These are phyloP conservation scores for Calameuta filiformis DNA, from an alignment of 2,888 invertebrate genomes.

Conservation along the genomic window DNA sequence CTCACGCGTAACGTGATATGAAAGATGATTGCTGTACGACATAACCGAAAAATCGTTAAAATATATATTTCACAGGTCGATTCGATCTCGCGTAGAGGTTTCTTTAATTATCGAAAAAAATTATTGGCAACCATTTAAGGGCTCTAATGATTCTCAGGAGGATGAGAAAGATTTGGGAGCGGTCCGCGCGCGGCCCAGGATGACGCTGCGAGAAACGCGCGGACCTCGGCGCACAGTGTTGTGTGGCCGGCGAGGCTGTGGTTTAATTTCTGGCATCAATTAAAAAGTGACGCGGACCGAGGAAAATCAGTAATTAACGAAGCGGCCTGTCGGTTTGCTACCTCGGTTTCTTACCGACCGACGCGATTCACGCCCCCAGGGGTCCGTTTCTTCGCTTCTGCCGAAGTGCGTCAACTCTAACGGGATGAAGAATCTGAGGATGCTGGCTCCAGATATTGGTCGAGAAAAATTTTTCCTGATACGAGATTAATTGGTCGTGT, in stretches of 20 bases:
- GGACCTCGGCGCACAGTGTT: conserved; percentile 1
- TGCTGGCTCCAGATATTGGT: no score
- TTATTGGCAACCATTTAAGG: conserved; percentile 27
- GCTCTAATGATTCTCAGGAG: conserved; percentile 26
- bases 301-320: conserved; percentile 65
- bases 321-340: conserved; percentile 32
- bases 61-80: no score
- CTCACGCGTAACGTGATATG: no score
- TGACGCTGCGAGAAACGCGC: conserved; percentile 52
- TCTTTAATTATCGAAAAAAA: conserved; percentile 1
- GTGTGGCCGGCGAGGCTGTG: conserved; percentile 28
- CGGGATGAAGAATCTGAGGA: no score
- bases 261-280: conserved; percentile 65
- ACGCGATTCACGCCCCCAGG: not conserved
- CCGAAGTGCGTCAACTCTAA: no score
- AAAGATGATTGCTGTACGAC: no score
- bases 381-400: not conserved
- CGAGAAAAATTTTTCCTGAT: no score
- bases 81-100: not conserved
- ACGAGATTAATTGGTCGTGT: no score
- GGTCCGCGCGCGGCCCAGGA: conserved; percentile 28
- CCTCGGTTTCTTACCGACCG: conserved; percentile 4
- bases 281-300: conserved; percentile 65
- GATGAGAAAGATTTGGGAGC: conserved; percentile 30
- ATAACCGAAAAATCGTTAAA: no score